phyloP scores from a whole-genome alignment of 1,140 invertebrate species.

The Anastrepha ludens region DNA sequence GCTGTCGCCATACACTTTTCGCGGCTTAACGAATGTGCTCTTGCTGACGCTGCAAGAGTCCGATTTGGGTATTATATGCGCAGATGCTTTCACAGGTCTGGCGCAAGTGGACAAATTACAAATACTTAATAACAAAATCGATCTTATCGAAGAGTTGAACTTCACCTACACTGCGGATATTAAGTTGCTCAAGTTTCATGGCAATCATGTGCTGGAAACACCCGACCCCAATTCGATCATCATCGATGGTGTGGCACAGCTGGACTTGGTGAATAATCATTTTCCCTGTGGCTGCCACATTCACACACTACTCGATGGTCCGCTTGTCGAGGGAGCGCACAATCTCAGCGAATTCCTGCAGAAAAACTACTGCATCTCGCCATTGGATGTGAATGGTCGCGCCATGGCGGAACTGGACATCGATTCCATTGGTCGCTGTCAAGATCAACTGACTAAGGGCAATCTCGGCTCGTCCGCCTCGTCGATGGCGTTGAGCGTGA shows the following conservation, averaged over 20 bases:
- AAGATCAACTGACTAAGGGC: slow-evolving; percentile 80
- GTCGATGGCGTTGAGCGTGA: slow-evolving; percentile 66
- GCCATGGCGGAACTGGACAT: slow-evolving; percentile 82
- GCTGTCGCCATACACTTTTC: slow-evolving; percentile 82
- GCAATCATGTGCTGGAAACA: slow-evolving; percentile 87
- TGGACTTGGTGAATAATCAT: slow-evolving; percentile 84
- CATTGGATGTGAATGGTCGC: slow-evolving; percentile 85
- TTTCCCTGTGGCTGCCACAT: slow-evolving; percentile 90
- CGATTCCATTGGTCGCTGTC: slow-evolving; percentile 80
- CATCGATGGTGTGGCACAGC: slow-evolving; percentile 79
- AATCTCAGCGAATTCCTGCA: slow-evolving; percentile 80
- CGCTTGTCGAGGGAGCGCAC: slow-evolving; percentile 80
- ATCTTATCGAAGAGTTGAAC: slow-evolving; percentile 83
- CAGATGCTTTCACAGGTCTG: slow-evolving; percentile 83
- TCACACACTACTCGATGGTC: slow-evolving; percentile 83
- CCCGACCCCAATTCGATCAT: slow-evolving; percentile 80
- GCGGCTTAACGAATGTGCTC: slow-evolving; percentile 84
- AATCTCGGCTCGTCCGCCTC: slow-evolving; percentile 78
- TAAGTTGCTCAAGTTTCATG: slow-evolving; percentile 81
- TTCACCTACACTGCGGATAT: slow-evolving; percentile 82
- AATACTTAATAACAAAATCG: slow-evolving; percentile 88
- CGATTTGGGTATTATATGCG: slow-evolving; percentile 83
- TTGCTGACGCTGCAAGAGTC: slow-evolving; percentile 85
- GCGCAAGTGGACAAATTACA: slow-evolving; percentile 82
- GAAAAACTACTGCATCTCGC: slow-evolving; percentile 90